Evolutionary conservation across 2,888 invertebrate genomes (phyloP).

Genomic region (Fissipunctia ypsillon): DNA sequence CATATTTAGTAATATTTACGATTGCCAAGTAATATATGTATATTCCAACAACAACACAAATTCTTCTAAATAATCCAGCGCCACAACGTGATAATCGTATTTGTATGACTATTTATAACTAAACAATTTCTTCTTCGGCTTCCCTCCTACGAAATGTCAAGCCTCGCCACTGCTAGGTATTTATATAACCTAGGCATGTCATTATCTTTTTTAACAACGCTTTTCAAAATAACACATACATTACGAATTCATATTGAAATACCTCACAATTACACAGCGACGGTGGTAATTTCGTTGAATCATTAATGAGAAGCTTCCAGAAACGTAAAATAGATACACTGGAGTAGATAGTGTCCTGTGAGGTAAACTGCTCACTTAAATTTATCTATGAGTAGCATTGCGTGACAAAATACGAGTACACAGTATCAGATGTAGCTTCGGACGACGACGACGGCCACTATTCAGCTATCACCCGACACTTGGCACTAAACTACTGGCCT

Average conservation of each 20-base stretch:
- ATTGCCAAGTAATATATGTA: no score
- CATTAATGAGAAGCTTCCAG: conserved; percentile 43
- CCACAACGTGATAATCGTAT: no score
- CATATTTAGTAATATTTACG: no score
- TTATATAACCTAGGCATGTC: neutral
- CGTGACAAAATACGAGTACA: conserved; percentile 84
- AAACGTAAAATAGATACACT: conserved; percentile 15
- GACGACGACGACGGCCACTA: conserved; percentile 65
- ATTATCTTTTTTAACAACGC: conserved; percentile 28
- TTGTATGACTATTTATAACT: no score
- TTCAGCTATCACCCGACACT: conserved; percentile 74
- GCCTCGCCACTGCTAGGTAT: no score
- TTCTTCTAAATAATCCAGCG: no score
- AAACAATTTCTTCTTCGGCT: no score
- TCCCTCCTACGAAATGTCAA: no score
- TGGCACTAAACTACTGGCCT: conserved; percentile 80
- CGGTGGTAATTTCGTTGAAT: conserved; percentile 30
- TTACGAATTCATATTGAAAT: conserved; percentile 31
- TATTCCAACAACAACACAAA: no score
- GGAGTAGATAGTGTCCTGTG: conserved; percentile 23
- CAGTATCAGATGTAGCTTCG: conserved; percentile 81
- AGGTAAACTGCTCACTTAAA: conserved; percentile 69
- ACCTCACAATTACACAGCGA: conserved; percentile 6
- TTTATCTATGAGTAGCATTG: conserved; percentile 78
- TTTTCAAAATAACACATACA: conserved; percentile 20